Base-by-base conservation (phyloP, 2,113 vertebrate genomes). In the Microtus ochrogaster region DNA sequence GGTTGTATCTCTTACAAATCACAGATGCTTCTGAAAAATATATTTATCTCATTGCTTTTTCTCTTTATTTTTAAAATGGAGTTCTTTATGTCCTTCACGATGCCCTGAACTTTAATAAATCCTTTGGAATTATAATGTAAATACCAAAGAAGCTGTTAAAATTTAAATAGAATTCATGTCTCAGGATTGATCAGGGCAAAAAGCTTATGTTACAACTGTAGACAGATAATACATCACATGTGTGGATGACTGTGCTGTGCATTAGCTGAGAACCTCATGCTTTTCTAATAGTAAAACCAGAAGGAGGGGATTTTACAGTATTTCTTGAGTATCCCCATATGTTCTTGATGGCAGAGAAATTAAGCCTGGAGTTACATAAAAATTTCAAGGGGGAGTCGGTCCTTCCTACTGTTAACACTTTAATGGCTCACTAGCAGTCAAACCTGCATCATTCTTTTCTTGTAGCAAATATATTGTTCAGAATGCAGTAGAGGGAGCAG, bases 81-180 rank as follows among this genome's bases (percentile, higher is more conserved):
- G 78, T 97, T 74, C 33, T n/a, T 68, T 96, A 81, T 92, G 91
- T 96, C 0, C 63, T 68, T 95, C 96, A 74, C 98, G 92, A 94
- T 0, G 7, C 82, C 94, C 63, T 96, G 55, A 93, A 95, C 94
- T 88, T 91, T 96, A 94, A 97, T 96, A 96, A 87, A 97, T 91
- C 81, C 66, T 89, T 90, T 94, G 73, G 65, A 97, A 85, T 96
- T 97, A 96, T 91, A 95, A 89, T 97, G 72, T 92, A 97, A 96
- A 98, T 97, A 73, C 70, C 94, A 96, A 86, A 76, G 89, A 95
- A 97, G 94, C 96, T 97, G 24, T 92, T 96, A 97, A 94, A n/a
- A 94, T 98, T 97, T 97, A 95, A 97, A 83, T 98, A 97, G 89
- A 97, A 88, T 58, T 94, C 30, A 84, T 77, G 81, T 8, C 91